These are phyloP conservation scores for Macaca mulatta DNA, from an alignment of 2,113 vertebrate species.

Conservation along the genomic window DNA sequence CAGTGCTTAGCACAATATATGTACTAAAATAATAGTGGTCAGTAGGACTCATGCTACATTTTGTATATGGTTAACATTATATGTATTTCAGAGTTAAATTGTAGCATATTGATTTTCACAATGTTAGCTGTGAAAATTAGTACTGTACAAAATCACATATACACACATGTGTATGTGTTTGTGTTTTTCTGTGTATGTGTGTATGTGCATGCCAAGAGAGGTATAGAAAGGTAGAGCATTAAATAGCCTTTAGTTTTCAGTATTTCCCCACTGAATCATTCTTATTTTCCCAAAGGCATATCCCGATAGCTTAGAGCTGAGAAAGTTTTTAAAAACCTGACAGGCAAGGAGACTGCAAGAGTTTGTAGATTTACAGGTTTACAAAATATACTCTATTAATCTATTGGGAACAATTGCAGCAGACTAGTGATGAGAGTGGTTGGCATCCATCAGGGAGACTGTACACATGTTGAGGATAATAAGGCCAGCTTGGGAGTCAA, in stretches of 20 bases:
- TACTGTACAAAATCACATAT: not conserved
- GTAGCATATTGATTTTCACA: not conserved
- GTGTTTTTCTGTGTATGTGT: not conserved
- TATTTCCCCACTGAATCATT: not conserved
- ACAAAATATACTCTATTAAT: not conserved
- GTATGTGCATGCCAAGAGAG: not conserved
- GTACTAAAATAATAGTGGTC: not conserved
- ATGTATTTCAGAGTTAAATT: not conserved
- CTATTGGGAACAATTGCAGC: not conserved
- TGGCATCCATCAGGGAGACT: not conserved
- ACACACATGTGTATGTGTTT: no score
- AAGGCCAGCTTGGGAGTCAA: not conserved
- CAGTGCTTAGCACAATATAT: not conserved
- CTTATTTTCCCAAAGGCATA: not conserved
- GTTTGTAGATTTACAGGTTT: slow-evolving; percentile 1
- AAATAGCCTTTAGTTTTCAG: not conserved
- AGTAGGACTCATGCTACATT: not conserved
- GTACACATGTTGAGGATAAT: not conserved
- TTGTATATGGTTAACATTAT: not conserved
- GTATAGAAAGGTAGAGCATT: not conserved
- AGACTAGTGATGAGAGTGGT: not conserved
- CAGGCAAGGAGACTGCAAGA: not conserved
- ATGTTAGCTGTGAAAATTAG: not conserved
- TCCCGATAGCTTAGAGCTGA: not conserved
- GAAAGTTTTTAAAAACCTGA: not conserved